phyloP scores from a whole-genome alignment of 2,113 vertebrate species.

The Gavialis gangeticus region DNA sequence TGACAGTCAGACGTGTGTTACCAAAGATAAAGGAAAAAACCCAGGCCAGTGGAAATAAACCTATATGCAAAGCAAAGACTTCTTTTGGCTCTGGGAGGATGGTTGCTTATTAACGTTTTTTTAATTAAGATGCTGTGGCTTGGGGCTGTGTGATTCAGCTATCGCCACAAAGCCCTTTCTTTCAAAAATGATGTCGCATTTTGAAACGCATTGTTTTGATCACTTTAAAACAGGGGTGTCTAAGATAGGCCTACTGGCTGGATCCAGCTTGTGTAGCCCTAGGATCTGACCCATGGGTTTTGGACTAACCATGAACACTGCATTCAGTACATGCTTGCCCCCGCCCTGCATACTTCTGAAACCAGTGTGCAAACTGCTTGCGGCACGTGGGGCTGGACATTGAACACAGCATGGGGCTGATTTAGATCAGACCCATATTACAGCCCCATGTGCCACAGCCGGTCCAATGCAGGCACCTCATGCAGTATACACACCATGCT shows the following conservation, averaged over 20 bases:
- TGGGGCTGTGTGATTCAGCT: neutral
- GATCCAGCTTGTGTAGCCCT: too few relatives aligned
- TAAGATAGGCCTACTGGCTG: neutral
- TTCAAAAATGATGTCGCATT: neutral
- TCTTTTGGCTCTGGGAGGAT: neutral
- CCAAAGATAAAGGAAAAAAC: neutral
- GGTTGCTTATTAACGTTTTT: neutral
- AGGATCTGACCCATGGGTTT: too few relatives aligned
- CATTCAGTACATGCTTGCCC: too few relatives aligned
- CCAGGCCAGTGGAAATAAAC: neutral
- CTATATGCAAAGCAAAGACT: neutral
- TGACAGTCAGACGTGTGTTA: neutral
- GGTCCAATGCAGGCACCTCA: too few relatives aligned
- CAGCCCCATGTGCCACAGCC: too few relatives aligned
- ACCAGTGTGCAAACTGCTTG: too few relatives aligned
- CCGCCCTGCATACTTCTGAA: too few relatives aligned
- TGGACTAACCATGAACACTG: too few relatives aligned
- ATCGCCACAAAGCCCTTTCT: neutral
- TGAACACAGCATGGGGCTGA: too few relatives aligned
- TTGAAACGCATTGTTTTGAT: neutral
- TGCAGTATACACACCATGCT: too few relatives aligned
- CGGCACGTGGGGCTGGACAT: too few relatives aligned
- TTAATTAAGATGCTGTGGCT: neutral
- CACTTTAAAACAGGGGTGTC: neutral
- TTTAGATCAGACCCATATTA: too few relatives aligned